phyloP scores from a whole-genome alignment of 2,797 vertebrate species.

The Acanthiza pusilla region DNA sequence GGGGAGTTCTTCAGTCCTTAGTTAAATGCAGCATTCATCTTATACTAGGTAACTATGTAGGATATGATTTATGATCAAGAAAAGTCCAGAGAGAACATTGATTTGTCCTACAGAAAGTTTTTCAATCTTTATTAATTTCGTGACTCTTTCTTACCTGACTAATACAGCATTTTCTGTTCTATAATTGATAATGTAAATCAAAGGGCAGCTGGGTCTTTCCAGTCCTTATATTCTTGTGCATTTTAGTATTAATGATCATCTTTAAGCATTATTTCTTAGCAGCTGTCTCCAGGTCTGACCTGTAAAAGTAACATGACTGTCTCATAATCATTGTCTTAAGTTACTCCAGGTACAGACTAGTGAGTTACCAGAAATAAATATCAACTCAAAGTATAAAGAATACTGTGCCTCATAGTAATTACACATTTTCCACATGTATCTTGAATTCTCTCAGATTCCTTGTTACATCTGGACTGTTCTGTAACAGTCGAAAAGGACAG shows the following conservation, averaged over 20 bases:
- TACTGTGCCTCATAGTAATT: neutral
- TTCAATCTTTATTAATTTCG: accelerated
- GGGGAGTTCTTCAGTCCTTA: neutral
- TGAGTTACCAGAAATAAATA: neutral
- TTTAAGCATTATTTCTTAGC: neutral
- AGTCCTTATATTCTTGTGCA: neutral
- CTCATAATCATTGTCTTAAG: neutral
- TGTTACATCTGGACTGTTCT: neutral
- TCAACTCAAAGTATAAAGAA: neutral
- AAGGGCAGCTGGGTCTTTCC: neutral
- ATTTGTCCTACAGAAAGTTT: neutral
- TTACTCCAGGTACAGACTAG: neutral
- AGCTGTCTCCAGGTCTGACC: neutral
- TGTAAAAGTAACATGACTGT: neutral
- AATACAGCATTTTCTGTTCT: neutral
- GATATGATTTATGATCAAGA: neutral
- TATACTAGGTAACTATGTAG: neutral
- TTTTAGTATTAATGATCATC: neutral
- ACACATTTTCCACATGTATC: neutral
- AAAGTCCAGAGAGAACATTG: neutral
- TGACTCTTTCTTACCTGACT: neutral
- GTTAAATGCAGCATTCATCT: neutral
- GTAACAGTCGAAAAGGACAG: neutral
- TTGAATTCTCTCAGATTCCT: neutral
- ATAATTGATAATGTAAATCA: neutral